Conservation (phyloP, 2,113 vertebrate genomes). For the Sciurus niger region DNA sequence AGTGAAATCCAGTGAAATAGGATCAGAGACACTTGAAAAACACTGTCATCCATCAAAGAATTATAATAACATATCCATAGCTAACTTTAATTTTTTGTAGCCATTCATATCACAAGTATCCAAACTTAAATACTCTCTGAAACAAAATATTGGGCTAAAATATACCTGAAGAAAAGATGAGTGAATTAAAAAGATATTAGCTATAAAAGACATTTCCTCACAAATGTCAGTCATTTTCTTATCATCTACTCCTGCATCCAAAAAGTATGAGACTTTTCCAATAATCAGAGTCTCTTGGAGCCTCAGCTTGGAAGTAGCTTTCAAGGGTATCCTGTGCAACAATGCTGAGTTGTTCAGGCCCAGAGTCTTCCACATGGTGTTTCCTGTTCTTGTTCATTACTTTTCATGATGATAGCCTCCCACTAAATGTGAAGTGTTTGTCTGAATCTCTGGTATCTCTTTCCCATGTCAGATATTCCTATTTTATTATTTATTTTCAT, state of each 20-base stretch:
- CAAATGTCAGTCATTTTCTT: neutral
- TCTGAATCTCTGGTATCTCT: neutral
- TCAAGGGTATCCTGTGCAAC: neutral
- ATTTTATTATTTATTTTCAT: neutral
- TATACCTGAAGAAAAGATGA: neutral
- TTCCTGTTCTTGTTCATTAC: neutral
- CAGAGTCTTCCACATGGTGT: neutral
- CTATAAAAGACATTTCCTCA: constrained; percentile 5
- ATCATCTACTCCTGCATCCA: neutral
- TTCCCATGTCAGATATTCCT: neutral
- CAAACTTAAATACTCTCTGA: neutral
- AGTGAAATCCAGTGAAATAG: neutral
- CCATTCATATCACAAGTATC: neutral
- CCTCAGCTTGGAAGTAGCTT: neutral
- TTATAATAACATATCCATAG: neutral
- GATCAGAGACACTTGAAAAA: neutral
- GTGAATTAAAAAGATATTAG: neutral
- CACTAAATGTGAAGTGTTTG: neutral
- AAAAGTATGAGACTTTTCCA: neutral
- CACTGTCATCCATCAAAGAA: neutral
- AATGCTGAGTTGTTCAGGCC: neutral
- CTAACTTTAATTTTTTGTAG: constrained; percentile 19
- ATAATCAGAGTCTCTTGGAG: neutral
- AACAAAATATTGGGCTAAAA: constrained; percentile 30
- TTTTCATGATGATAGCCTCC: neutral